These are phyloP conservation scores for Porites cylindrica DNA, from an alignment of 92 coral and sea anemone genomes.

Conservation along the genomic window DNA sequence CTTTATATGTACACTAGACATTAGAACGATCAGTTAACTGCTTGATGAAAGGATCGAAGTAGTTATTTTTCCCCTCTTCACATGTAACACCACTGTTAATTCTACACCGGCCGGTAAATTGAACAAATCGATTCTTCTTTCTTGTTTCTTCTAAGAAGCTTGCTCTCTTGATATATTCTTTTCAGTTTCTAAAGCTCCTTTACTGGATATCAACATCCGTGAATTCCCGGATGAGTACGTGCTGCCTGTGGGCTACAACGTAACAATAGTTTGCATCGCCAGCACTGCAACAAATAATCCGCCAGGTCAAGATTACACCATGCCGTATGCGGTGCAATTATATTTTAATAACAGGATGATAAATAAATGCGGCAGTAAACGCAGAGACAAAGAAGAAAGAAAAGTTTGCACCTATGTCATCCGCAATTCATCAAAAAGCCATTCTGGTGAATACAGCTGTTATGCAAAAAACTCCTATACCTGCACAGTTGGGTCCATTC, in stretches of 20 bases:
- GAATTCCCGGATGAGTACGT: slow-evolving; percentile 24
- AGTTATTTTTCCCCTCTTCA: too few relatives aligned
- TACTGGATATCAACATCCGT: background rate
- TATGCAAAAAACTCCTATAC: background rate
- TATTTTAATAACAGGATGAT: background rate
- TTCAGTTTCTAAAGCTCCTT: background rate
- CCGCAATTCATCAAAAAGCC: slow-evolving; percentile 19
- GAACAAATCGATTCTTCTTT: too few relatives aligned
- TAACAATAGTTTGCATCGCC: slow-evolving; percentile 30
- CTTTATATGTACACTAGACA: too few relatives aligned
- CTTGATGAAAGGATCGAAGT: too few relatives aligned
- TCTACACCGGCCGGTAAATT: too few relatives aligned
- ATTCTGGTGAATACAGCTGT: slow-evolving; percentile 47
- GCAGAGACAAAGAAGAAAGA: background rate
- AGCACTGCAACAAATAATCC: too few relatives aligned
- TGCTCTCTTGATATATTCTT: background rate
- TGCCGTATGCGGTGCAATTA: slow-evolving; percentile 22
- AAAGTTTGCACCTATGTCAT: slow-evolving; percentile 24
- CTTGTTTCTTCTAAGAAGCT: too few relatives aligned
- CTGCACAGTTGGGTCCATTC: background rate
- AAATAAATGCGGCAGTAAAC: slow-evolving; percentile 19
- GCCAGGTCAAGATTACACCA: background rate
- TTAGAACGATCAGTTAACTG: too few relatives aligned
- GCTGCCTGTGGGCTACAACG: slow-evolving; percentile 32
- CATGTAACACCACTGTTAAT: too few relatives aligned